These are phyloP conservation scores for Thelaira solivaga DNA, from an alignment of 2,888 invertebrate genomes.

Conservation along the genomic window DNA sequence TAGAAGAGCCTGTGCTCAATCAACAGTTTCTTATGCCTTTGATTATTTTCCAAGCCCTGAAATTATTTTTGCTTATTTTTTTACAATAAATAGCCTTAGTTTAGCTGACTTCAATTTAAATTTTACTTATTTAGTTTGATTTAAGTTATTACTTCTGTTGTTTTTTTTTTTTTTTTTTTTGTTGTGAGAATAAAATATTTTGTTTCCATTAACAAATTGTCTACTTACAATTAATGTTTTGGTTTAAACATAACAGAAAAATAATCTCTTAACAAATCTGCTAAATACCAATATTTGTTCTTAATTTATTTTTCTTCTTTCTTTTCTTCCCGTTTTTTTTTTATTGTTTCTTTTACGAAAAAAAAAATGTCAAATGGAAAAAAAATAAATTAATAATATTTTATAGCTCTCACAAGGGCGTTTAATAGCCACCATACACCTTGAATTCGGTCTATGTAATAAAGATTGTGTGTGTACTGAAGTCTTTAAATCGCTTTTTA, in stretches of 20 bases:
- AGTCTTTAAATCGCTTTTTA: constrained; percentile 75
- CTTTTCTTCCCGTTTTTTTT: constrained; percentile 61
- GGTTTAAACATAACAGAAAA: neutral
- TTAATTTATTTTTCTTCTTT: constrained; percentile 56
- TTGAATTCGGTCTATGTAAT: constrained; percentile 76
- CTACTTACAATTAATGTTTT: too few relatives aligned
- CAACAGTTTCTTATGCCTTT: too few relatives aligned
- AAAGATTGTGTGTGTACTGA: constrained; percentile 76
- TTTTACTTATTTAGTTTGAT: neutral
- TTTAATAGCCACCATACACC: constrained; percentile 75
- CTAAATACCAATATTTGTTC: constrained; percentile 48
- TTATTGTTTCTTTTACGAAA: constrained; percentile 43
- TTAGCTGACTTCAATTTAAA: neutral
- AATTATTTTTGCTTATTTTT: neutral
- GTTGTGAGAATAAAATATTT: neutral
- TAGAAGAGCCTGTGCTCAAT: too few relatives aligned
- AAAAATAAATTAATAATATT: constrained; percentile 13
- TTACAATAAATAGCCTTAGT: neutral
- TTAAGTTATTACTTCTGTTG: neutral
- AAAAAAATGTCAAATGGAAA: neutral
- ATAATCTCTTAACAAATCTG: neutral
- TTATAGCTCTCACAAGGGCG: constrained; percentile 74
- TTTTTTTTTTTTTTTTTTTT: neutral
- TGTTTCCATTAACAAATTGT: too few relatives aligned
- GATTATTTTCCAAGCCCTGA: neutral